Evolutionary conservation across 2,888 invertebrate genomes (phyloP).

Genomic region (Drosophila atroscutellata): DNA sequence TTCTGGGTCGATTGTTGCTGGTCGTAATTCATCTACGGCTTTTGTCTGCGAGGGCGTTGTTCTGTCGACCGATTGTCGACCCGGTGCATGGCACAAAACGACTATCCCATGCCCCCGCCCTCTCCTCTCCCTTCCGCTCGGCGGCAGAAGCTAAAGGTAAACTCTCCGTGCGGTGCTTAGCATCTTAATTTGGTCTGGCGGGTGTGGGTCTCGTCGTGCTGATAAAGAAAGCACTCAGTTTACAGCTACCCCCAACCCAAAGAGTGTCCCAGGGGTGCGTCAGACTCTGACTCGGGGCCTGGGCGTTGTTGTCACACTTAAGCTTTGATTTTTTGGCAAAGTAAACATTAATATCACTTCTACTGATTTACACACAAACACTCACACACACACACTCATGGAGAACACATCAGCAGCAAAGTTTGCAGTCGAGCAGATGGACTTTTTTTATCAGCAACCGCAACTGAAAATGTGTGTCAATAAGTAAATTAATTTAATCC

Average conservation of each 20-base stretch:
- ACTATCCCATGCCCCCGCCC: too few relatives aligned
- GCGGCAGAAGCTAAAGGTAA: slow-evolving; percentile 23
- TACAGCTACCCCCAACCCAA: slow-evolving; percentile 16
- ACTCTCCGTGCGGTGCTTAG: slow-evolving; percentile 58
- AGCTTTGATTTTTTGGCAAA: slow-evolving; percentile 56
- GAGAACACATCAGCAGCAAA: slow-evolving; percentile 5
- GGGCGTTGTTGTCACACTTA: slow-evolving; percentile 36
- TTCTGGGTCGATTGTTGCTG: slow-evolving; percentile 45
- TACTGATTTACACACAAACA: slow-evolving; percentile 8
- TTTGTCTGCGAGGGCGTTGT: slow-evolving; percentile 51
- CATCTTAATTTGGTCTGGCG: slow-evolving; percentile 69
- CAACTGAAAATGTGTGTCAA: slow-evolving; percentile 58
- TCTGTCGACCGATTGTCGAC: slow-evolving; percentile 41
- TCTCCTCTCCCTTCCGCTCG: not conserved
- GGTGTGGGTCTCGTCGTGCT: slow-evolving; percentile 45
- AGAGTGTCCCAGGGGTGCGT: slow-evolving; percentile 57
- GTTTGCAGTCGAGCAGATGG: slow-evolving; percentile 19
- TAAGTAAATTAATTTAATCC: slow-evolving; percentile 68
- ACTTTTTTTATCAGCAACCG: slow-evolving; percentile 42
- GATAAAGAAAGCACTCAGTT: slow-evolving; percentile 66
- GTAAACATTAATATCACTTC: slow-evolving; percentile 32
- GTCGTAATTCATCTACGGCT: slow-evolving; percentile 50
- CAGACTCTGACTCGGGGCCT: slow-evolving; percentile 42
- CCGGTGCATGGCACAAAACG: slow-evolving; percentile 6
- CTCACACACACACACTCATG: not conserved